Base-by-base conservation (phyloP, 2,888 invertebrate genomes). In the Rotaria sp. region DNA sequence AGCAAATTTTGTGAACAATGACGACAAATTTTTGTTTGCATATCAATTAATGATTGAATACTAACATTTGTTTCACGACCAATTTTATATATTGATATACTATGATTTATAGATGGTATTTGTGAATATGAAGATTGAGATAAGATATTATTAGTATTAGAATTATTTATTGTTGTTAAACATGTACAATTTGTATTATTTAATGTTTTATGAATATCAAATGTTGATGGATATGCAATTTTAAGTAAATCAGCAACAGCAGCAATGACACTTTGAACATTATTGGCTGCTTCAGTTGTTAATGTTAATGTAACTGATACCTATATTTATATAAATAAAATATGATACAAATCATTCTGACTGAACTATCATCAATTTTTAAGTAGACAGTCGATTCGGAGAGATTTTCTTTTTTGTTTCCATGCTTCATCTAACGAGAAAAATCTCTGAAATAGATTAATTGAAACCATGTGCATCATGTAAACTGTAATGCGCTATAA, bases 301-400 rank as follows among this genome's bases (percentile, higher is more conserved):
- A 97, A 92, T 0, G 96, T 97, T 88, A 97, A 92, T n/a, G 96
- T 96, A 35, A 97, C 96, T 0, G 96, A 95, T 45, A 96, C 95
- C 88, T 91, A 89, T 87, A 87, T 59, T 50, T 50, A 50, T 13
- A 50, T 50, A 18, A 50, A 50, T n/a, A n/a, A n/a, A n/a, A n/a
- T n/a, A n/a, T n/a, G n/a, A n/a, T n/a, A n/a, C n/a, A n/a, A n/a
- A n/a, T n/a, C n/a, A n/a, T n/a, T n/a, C n/a, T n/a, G n/a, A n/a
- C n/a, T n/a, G n/a, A n/a, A n/a, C n/a, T n/a, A n/a, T n/a, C n/a
- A n/a, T n/a, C n/a, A n/a, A n/a, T n/a, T n/a, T n/a, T n/a, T n/a
- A n/a, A n/a, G n/a, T n/a, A n/a, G n/a, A n/a, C n/a, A n/a, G n/a
- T n/a, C n/a, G n/a, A n/a, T n/a, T n/a, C n/a, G n/a, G n/a, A n/a